phyloP scores from a whole-genome alignment of 1,140 invertebrate species.

The Papilio polyxenes region DNA sequence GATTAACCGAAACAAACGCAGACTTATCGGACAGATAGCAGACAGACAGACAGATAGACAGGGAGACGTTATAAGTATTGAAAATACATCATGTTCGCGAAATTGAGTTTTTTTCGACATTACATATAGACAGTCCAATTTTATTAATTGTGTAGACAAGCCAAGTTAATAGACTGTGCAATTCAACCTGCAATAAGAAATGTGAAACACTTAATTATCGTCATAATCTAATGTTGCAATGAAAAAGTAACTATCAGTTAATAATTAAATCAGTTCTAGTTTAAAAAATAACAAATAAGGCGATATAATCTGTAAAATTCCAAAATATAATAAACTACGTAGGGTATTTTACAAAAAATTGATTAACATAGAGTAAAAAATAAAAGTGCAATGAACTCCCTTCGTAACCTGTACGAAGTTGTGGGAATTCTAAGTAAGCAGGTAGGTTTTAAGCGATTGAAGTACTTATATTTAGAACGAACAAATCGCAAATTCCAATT shows the following conservation, averaged over 20 bases:
- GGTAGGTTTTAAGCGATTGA: neutral
- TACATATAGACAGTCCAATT: neutral
- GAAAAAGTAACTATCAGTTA: neutral
- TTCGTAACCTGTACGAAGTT: neutral
- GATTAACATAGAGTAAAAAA: neutral
- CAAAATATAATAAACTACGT: neutral
- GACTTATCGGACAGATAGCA: too few species aligned
- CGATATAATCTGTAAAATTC: neutral
- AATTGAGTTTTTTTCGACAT: too few species aligned
- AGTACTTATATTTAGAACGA: neutral
- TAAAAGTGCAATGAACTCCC: constrained; percentile 5
- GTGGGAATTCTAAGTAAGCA: neutral
- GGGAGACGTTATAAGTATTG: too few species aligned
- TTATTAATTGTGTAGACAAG: neutral
- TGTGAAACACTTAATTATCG: neutral
- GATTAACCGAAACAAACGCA: too few species aligned
- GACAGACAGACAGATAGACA: too few species aligned
- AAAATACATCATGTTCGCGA: too few species aligned
- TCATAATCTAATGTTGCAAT: neutral
- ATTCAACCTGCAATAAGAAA: neutral
- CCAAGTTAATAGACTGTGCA: neutral
- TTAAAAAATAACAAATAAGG: neutral
- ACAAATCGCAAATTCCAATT: constrained; percentile 11
- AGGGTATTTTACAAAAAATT: neutral
- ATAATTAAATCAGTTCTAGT: neutral